phyloP scores from a whole-genome alignment of 2,113 vertebrate genomes.

The Setophaga petechia region DNA sequence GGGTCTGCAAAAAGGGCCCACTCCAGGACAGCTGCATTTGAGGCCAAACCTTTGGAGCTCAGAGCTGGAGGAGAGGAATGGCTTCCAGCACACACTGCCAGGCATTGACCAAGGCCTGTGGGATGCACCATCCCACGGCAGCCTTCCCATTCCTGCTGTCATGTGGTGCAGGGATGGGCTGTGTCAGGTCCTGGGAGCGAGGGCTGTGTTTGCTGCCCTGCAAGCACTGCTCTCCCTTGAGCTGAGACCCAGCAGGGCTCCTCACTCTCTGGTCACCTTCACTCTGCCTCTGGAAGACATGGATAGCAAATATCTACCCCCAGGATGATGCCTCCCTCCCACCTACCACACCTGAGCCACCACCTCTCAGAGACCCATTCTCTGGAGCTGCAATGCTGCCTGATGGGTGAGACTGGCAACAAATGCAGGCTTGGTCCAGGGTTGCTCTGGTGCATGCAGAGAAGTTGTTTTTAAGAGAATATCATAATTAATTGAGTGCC shows the following conservation, averaged over 20 bases:
- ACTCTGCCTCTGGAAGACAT: background rate
- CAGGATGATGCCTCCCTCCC: background rate
- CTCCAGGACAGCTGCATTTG: background rate
- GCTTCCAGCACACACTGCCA: fast-evolving
- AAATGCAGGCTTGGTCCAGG: background rate
- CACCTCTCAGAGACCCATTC: background rate
- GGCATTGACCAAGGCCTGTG: fast-evolving
- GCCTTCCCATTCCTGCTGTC: background rate
- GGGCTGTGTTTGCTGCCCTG: background rate
- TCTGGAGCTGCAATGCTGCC: background rate
- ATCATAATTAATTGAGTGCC: background rate
- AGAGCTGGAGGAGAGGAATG: background rate
- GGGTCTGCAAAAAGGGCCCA: background rate
- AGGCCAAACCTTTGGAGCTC: background rate
- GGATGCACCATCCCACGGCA: background rate
- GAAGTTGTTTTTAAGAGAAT: background rate
- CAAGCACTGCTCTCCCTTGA: background rate
- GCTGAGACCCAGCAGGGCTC: background rate
- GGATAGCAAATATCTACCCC: background rate
- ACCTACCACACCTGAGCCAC: background rate
- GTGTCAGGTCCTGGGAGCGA: fast-evolving
- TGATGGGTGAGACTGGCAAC: background rate
- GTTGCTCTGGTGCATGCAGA: background rate
- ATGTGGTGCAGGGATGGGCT: fast-evolving
- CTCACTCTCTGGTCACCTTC: background rate